Base-by-base conservation (phyloP, 2,888 invertebrate species). In the Tetramorium bicarinatum region DNA sequence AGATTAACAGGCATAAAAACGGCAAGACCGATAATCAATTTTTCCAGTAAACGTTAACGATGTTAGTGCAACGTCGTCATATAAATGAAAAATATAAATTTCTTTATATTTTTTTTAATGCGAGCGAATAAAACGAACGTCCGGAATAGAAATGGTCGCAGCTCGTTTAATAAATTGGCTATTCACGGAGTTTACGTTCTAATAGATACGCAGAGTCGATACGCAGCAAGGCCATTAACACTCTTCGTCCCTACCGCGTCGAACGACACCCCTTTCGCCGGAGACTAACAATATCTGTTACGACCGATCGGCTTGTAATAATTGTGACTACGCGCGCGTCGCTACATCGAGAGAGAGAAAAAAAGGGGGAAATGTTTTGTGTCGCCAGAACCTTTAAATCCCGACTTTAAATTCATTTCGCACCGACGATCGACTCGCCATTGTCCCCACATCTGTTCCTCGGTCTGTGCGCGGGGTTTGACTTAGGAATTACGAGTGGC, bases 351-450 rank as follows among this genome's bases (percentile, higher is more conserved):
- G 84, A 83, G 11, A 49, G 11, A 49, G 80, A 34, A 85, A 85
- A 80, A 38, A 67, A 29, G 41, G 69, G 79, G 85, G 77, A 69
- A 85, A 88, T 84, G 86, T 88, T 89, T 90, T 90, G 90, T 90
- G 88, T 86, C 85, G 79, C 47, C 85, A 80, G 44, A 85, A 92
- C 91, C 91, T 91, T 89, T 91, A 93, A 93, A 90, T 92, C 91
- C 90, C 91, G 92, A 92, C 93, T 94, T 93, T 94, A 94, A 94
- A 94, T 94, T 94, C 94, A 94, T 94, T 94, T 94, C 92, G 93
- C 93, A 89, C 92, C 91, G 91, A 92, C 91, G 92, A 93, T 90
- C 92, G 89, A 91, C 91, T 93, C 90, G 88, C 91, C 92, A 94
- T 94, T 94, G 94, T 94, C 91, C 92, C 89, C 93, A 90, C 94